Evolutionary conservation across 2,113 vertebrate species (phyloP), one percentile per base, ranked within the genome.

Genomic region (Oreochromis spilurus): DNA sequence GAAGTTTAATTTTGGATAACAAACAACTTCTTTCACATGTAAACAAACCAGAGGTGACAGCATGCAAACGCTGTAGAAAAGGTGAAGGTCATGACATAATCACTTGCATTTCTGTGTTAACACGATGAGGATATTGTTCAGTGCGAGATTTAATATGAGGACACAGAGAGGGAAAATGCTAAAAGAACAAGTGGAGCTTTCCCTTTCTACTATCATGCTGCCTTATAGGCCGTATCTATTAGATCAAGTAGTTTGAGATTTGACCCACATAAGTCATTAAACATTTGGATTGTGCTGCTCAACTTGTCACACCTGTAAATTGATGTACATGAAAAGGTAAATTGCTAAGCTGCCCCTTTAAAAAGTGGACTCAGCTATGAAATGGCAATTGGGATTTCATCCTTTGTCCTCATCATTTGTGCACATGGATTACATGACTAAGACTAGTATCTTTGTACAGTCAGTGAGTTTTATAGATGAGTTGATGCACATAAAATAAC

Each of bases 201-300:
- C 24, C 24, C 43, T 50, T 75, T 31, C 1, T 6, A 11, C 43
- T 0, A 1, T 0, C 6, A 0, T 50, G 43, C 24, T 19, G 43
- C 43, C 31, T 75, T 50, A 48, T 50, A 26, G 43, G 70, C 43
- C 16, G 0, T 31, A 29, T 38, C 21, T 38, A 38, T 75, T 11
- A 29, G 70, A 50, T 75, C 70, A 24, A 29, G 24, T 19, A 3
- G 43, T 50, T 48, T 75, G 24, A 75, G 24, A 29, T 17, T 48
- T 75, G 16, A 75, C 70, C 13, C 40, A 17, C 9, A 29, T 6
- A 29, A 50, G 43, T 19, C 16, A 50, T 3, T 31, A 50, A 75
- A 48, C 43, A 29, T 31, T 17, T 48, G 16, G 9, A 19, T 19
- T 19, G 0, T 19, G 9, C 70, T 50, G 16, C 43, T 45, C 24